Evolutionary conservation across 2,888 invertebrate genomes (phyloP), one percentile per base, ranked within the genome.

Genomic region (Synergus umbraculus): DNA sequence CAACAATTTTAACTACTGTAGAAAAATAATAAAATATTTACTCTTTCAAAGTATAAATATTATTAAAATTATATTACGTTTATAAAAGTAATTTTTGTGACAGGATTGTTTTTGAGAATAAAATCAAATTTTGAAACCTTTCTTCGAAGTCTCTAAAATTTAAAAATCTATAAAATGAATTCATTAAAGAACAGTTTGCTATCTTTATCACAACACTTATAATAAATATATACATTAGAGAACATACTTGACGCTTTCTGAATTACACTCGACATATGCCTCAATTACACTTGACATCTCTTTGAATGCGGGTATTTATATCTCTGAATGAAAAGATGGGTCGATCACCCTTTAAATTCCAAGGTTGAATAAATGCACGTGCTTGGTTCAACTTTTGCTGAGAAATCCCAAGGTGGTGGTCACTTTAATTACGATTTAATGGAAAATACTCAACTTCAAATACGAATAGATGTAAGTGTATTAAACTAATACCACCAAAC

Each of bases 401-500:
- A 78, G 78, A 82, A 81, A 79, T 73, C 82, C 79, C 77, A 76
- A 76, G 78, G 77, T 64, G 79, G 78, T 78, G 73, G 65, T 78
- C 83, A 73, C 79, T 63, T 37, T 67, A 77, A 78, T 82, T 73
- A 46, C 44, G 73, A 41, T 58, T 58, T 37, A 41, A 29, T 8
- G 15, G 54, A 58, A 49, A 60, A 63, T 78, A 66, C 64, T 69
- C 77, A 43, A 69, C 63, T 77, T 63, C 54, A 54, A n/a, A 18
- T n/a, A 54, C 37, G 22, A 29, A 63, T 65, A 79, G 18, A 58
- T 78, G 58, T 79, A 79, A 44, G 63, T 78, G 49, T 79, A 81
- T 81, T 18, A 1, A 18, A 54, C 79, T 64, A 83, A 82, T 84
- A 84, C 79, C 79, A 85, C 85, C 83, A 83, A 86, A 85, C 84